Conservation (phyloP, 64 coral and sea anemone species). For the Montipora foliosa region DNA sequence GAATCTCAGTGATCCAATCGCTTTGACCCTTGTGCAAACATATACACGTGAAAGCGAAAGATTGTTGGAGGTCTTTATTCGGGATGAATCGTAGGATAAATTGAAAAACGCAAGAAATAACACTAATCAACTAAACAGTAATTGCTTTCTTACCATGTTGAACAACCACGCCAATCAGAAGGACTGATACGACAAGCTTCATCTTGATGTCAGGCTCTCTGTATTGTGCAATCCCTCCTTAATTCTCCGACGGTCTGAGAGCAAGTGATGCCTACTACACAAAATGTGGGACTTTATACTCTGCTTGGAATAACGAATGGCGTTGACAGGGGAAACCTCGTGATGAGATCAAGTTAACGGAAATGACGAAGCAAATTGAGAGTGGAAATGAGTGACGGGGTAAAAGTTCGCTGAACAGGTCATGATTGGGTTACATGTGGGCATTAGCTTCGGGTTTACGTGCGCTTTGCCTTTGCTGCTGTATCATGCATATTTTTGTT, state of each 20-base stretch:
- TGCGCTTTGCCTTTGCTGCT: not conserved
- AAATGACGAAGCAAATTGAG: not conserved
- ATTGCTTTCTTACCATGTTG: conserved; percentile 9
- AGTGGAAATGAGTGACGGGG: not conserved
- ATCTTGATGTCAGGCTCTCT: not conserved
- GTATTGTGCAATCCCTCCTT: not conserved
- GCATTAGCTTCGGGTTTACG: not conserved
- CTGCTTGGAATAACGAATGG: not conserved
- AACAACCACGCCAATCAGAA: conserved; percentile 3
- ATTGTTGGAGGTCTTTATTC: not conserved
- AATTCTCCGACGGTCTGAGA: not conserved
- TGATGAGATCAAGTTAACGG: not conserved
- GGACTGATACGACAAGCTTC: conserved; percentile 1
- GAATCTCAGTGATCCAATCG: not conserved
- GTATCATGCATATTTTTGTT: too few relatives aligned
- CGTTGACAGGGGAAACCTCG: not conserved
- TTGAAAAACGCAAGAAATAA: not conserved
- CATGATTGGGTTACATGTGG: not conserved
- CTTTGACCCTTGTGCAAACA: not conserved
- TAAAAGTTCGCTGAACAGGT: not conserved
- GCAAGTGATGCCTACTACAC: not conserved
- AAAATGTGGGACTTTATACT: conserved; percentile 20
- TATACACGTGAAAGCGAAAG: not conserved
- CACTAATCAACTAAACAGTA: too few relatives aligned
- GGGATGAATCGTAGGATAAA: not conserved